These are phyloP conservation scores for Chelonia mydas DNA, from an alignment of 2,797 vertebrate genomes.

Conservation along the genomic window DNA sequence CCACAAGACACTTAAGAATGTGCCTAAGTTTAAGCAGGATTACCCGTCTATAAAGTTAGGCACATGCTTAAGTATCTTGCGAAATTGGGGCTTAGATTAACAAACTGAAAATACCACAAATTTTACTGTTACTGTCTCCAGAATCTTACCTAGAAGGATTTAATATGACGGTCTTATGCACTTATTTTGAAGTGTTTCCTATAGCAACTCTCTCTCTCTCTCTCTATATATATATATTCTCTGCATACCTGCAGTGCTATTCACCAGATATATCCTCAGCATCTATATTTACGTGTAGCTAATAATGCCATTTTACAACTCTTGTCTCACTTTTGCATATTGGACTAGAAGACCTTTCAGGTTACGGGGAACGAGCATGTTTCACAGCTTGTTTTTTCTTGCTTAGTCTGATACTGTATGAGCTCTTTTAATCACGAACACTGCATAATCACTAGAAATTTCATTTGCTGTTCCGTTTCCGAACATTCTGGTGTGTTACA, in stretches of 20 bases:
- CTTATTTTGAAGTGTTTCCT: neutral
- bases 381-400: neutral
- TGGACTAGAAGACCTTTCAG: neutral
- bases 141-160: neutral
- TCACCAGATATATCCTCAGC: neutral
- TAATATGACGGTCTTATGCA: neutral
- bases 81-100: neutral
- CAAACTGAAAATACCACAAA: neutral
- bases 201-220: neutral
- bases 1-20: neutral
- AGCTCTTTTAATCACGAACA: neutral
- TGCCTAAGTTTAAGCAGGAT: neutral
- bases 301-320: neutral
- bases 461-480: neutral
- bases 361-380: neutral
- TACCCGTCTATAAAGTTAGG: neutral
- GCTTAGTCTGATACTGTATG: rapidly evolving
- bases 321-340: neutral
- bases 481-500: neutral
- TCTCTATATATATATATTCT: neutral
- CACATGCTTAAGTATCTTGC: neutral
- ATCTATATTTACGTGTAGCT: neutral
- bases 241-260: neutral
- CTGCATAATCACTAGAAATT: neutral
- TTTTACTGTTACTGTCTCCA: neutral